A percentile compares a stretch with the other conserved stretches of the same genome.
Evolutionary conservation across 2,113 vertebrate genomes (phyloP).

Genomic region (Aptenodytes patagonicus): DNA sequence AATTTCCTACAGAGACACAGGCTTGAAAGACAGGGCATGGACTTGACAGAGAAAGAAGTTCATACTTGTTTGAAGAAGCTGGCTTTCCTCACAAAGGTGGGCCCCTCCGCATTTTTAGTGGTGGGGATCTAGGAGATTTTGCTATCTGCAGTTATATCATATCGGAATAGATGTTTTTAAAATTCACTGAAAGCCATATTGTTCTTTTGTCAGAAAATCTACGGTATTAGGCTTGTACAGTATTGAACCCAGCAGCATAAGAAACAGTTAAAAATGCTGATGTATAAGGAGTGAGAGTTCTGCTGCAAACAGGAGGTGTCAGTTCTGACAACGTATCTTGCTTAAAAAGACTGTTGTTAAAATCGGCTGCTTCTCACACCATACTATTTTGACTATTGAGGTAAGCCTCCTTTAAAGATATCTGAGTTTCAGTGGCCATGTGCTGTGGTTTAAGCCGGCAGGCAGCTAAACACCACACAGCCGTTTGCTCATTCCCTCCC

Average conservation of each 20-base stretch:
- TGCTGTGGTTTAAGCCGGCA: too few relatives aligned
- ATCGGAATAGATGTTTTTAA: background rate
- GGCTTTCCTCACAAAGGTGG: background rate
- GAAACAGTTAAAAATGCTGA: background rate
- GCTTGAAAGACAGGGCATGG: background rate
- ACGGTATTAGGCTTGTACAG: background rate
- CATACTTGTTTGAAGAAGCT: background rate
- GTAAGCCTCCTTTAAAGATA: background rate
- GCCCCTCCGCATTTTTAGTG: background rate
- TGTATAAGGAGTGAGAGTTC: background rate
- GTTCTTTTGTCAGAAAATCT: background rate
- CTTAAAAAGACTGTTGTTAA: background rate
- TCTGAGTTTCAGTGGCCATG: background rate
- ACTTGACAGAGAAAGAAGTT: background rate
- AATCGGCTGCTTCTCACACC: background rate
- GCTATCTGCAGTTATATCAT: background rate
- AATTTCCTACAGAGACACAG: background rate
- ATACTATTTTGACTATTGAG: background rate
- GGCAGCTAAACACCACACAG: too few relatives aligned
- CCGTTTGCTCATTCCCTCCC: too few relatives aligned
- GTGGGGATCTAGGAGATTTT: background rate
- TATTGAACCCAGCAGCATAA: background rate
- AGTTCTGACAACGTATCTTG: background rate
- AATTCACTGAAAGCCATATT: background rate
- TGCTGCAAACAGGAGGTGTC: background rate